phyloP scores from a whole-genome alignment of 2,888 invertebrate species.

The Acronicta alni region DNA sequence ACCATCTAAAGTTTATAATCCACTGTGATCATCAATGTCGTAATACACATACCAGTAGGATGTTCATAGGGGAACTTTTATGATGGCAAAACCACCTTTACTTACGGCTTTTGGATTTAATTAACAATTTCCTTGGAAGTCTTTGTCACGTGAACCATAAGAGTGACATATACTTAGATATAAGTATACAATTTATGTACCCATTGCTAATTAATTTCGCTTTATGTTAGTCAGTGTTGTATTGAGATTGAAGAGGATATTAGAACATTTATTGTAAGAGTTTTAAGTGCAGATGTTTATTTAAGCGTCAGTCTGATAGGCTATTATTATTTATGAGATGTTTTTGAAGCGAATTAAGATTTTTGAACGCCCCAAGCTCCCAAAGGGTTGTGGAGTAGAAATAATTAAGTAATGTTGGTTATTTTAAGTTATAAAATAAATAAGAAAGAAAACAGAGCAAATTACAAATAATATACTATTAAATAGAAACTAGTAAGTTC shows the following conservation, averaged over 20 bases:
- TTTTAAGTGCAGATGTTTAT: slow-evolving; percentile 37
- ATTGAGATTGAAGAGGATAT: slow-evolving; percentile 13
- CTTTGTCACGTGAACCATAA: slow-evolving; percentile 65
- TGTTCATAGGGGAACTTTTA: slow-evolving; percentile 74
- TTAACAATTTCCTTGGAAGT: slow-evolving; percentile 75
- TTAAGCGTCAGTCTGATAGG: slow-evolving; percentile 33
- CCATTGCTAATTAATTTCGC: slow-evolving; percentile 29
- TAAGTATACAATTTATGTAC: slow-evolving; percentile 46
- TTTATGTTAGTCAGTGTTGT: slow-evolving; percentile 9
- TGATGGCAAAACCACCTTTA: slow-evolving; percentile 75
- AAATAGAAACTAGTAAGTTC: too few species aligned
- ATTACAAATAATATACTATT: background rate
- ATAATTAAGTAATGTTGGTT: slow-evolving; percentile 28
- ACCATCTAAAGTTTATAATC: slow-evolving; percentile 49
- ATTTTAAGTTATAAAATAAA: slow-evolving; percentile 5
- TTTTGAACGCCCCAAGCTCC: slow-evolving; percentile 32
- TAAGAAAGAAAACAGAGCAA: background rate
- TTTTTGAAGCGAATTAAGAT: slow-evolving; percentile 44
- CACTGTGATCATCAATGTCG: slow-evolving; percentile 40
- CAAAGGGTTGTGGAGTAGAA: slow-evolving; percentile 31
- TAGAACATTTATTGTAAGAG: slow-evolving; percentile 15
- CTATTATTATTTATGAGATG: slow-evolving; percentile 50
- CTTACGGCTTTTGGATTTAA: slow-evolving; percentile 75
- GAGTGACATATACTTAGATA: slow-evolving; percentile 53
- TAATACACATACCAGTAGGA: slow-evolving; percentile 64